Conservation (phyloP, 2,797 vertebrate species). For the Eidolon dupreanum region DNA sequence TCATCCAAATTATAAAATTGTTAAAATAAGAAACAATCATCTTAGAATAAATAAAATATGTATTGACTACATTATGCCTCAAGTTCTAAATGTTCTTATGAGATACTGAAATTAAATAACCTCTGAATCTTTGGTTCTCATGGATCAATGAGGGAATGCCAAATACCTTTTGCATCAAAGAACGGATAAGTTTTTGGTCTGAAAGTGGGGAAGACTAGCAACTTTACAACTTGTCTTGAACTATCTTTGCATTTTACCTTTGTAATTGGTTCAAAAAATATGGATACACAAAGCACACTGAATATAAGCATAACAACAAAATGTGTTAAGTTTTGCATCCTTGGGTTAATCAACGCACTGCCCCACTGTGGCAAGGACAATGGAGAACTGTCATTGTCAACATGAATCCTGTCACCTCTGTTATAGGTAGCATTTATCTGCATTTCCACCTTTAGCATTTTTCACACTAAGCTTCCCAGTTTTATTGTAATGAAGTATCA, state of each 20-base stretch:
- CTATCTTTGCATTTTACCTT: background rate
- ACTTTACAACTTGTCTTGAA: background rate
- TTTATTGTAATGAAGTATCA: background rate
- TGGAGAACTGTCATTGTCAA: background rate
- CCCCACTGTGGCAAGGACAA: background rate
- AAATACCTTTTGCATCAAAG: background rate
- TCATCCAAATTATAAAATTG: background rate
- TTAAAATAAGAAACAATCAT: constrained; percentile 6
- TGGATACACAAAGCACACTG: background rate
- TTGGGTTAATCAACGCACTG: background rate
- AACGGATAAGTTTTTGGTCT: background rate
- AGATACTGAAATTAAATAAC: background rate
- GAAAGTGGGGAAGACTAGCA: background rate
- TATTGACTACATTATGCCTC: background rate
- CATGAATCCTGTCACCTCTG: background rate
- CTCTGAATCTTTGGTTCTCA: background rate
- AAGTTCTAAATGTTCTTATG: background rate
- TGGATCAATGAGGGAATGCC: background rate
- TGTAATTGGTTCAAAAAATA: background rate
- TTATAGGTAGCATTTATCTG: background rate
- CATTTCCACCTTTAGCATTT: background rate
- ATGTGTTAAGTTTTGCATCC: background rate
- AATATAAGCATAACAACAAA: background rate
- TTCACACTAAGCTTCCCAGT: background rate
- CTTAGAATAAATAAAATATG: background rate